These are phyloP conservation scores for Embiotoca jacksoni DNA, from an alignment of 2,113 vertebrate genomes.

Conservation along the genomic window DNA sequence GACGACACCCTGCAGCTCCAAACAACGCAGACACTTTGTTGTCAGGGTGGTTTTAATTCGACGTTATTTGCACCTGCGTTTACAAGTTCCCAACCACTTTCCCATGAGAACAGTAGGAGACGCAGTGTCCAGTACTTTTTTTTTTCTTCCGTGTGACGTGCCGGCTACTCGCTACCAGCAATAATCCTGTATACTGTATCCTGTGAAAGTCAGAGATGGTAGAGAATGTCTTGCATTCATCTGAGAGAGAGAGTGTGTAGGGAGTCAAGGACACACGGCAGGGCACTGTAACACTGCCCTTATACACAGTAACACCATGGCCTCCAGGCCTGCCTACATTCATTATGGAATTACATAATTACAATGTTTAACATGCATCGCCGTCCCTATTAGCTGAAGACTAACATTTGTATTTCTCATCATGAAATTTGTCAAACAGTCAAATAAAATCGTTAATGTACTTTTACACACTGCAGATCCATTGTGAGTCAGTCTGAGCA, in stretches of 20 bases:
- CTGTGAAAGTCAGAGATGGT: neutral
- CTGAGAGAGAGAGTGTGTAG: neutral
- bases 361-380: neutral
- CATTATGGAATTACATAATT: constrained; percentile 18
- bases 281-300: constrained; percentile 22
- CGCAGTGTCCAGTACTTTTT: constrained; percentile 20
- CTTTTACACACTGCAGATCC: neutral
- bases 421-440: neutral
- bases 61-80: constrained; percentile 12
- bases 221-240: constrained; percentile 15
- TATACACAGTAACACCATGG: constrained; percentile 31
- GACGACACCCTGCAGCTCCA: neutral
- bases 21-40: neutral
- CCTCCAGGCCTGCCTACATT: constrained; percentile 13
- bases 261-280: constrained; percentile 33
- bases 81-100: neutral
- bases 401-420: constrained; percentile 1
- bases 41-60: neutral
- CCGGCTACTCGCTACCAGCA: constrained; percentile 15
- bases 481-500: neutral
- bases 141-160: neutral
- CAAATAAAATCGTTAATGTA: too few relatives aligned
- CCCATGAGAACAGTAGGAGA: constrained; percentile 17
- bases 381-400: neutral
- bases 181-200: constrained; percentile 29